These are phyloP conservation scores for Mesorhabditis belari DNA, from an alignment of 2,888 invertebrate species.

Conservation along the genomic window DNA sequence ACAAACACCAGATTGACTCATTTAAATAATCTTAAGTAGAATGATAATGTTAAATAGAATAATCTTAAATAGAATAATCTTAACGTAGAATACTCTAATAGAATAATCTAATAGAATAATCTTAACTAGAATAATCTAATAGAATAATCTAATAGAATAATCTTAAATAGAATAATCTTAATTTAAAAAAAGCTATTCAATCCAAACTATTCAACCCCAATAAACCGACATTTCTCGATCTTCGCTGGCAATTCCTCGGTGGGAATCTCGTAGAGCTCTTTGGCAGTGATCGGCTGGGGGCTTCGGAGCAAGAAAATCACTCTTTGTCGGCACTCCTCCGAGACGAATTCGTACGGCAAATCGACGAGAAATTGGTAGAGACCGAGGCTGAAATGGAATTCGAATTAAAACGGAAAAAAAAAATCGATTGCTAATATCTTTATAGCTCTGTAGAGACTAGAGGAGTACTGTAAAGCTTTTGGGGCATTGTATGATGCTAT, in stretches of 20 bases:
- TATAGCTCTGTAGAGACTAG: not conserved
- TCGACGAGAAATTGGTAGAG: conserved; percentile 51
- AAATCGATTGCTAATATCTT: conserved; percentile 1
- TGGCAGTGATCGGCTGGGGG: conserved; percentile 10
- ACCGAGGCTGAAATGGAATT: conserved; percentile 32
- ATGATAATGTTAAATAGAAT: not conserved
- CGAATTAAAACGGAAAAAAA: conserved; percentile 3
- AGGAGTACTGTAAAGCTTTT: not conserved
- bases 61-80: not conserved
- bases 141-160: too few species aligned
- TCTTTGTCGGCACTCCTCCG: conserved; percentile 40
- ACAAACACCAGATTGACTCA: too few species aligned
- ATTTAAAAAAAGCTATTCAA: conserved; percentile 3
- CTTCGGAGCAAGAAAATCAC: conserved; percentile 39
- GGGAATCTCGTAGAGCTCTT: conserved; percentile 23
- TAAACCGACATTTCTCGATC: not conserved
- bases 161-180: not conserved
- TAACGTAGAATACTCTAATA: too few species aligned
- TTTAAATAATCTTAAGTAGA: too few species aligned
- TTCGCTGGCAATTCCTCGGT: conserved; percentile 13
- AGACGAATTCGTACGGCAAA: conserved; percentile 42
- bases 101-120: too few species aligned
- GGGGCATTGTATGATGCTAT: too few species aligned
- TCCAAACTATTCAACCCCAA: too few species aligned
- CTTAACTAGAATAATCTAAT: too few species aligned